Evolutionary conservation across 2,113 vertebrate species (phyloP).

Genomic region (Psettodes erumei): DNA sequence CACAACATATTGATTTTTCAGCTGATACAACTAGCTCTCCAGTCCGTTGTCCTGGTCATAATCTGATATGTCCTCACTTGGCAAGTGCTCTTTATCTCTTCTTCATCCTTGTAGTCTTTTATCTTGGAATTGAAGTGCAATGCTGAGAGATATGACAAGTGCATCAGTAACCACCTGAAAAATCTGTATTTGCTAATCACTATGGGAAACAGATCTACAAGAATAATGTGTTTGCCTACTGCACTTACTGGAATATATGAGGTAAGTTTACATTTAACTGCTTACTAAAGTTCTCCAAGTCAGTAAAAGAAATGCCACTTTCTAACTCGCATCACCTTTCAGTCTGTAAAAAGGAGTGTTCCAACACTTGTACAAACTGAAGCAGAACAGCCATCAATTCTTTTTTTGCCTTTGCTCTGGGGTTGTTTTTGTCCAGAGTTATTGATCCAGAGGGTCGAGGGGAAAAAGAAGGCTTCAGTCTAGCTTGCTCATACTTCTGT

Average conservation of each 20-base stretch:
- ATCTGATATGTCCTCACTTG: conserved; percentile 1
- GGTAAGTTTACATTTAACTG: background rate
- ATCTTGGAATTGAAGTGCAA: background rate
- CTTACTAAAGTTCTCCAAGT: background rate
- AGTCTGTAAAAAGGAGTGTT: conserved; percentile 29
- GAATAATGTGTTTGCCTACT: background rate
- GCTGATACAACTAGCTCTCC: background rate
- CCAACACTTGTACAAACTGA: conserved; percentile 26
- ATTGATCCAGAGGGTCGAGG: conserved; percentile 38
- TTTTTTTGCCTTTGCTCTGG: conserved; percentile 37
- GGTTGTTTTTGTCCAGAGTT: conserved; percentile 29
- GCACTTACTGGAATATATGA: no score
- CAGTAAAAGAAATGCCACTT: conserved; percentile 10
- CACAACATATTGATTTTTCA: conserved; percentile 5
- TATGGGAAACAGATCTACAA: background rate
- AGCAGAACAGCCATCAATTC: conserved; percentile 40
- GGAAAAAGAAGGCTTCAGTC: conserved; percentile 19
- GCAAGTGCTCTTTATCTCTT: background rate
- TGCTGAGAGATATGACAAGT: background rate
- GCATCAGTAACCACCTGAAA: background rate
- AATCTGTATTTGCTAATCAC: background rate
- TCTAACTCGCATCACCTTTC: conserved; percentile 2
- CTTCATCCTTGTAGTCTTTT: background rate
- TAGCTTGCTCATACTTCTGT: conserved; percentile 14
- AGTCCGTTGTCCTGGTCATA: background rate